phyloP scores from a whole-genome alignment of 1,140 invertebrate species.

The Sinonovacula constricta region DNA sequence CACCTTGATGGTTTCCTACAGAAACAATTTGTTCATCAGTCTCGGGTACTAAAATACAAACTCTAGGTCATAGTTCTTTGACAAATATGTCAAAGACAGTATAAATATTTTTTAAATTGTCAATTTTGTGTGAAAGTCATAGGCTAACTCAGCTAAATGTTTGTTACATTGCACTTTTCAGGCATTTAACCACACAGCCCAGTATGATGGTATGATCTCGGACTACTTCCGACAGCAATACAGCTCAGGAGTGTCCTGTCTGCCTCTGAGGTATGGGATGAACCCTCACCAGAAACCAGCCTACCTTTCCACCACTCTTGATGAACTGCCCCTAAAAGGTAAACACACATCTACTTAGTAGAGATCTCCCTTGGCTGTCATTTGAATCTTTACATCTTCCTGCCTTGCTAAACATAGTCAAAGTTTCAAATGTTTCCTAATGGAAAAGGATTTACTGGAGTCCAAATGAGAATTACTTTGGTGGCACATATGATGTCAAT shows the following conservation, averaged over 20 bases:
- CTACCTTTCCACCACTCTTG: constrained; percentile 89
- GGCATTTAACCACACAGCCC: constrained; percentile 97
- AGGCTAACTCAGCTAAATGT: neutral
- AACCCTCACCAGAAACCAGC: constrained; percentile 99
- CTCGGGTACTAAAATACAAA: neutral
- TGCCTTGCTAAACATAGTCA: neutral
- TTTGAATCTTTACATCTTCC: neutral
- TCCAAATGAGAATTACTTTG: too few relatives aligned
- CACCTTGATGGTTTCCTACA: too few relatives aligned
- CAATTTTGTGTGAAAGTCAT: too few relatives aligned
- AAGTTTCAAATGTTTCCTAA: neutral
- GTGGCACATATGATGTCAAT: too few relatives aligned
- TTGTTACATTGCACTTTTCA: constrained; percentile 84
- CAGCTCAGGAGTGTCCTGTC: constrained; percentile 86
- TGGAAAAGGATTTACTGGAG: too few relatives aligned
- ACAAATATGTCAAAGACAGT: too few relatives aligned
- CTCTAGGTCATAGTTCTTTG: too few relatives aligned
- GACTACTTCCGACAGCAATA: constrained; percentile 97
- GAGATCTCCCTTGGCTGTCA: too few relatives aligned
- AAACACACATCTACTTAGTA: too few relatives aligned
- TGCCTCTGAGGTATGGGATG: constrained; percentile 96
- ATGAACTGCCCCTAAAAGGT: constrained; percentile 90
- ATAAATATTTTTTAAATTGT: too few relatives aligned
- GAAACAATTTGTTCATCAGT: too few relatives aligned
- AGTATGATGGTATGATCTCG: constrained; percentile 96